Conservation (phyloP, 2,888 invertebrate genomes). For the Spodoptera exigua region DNA sequence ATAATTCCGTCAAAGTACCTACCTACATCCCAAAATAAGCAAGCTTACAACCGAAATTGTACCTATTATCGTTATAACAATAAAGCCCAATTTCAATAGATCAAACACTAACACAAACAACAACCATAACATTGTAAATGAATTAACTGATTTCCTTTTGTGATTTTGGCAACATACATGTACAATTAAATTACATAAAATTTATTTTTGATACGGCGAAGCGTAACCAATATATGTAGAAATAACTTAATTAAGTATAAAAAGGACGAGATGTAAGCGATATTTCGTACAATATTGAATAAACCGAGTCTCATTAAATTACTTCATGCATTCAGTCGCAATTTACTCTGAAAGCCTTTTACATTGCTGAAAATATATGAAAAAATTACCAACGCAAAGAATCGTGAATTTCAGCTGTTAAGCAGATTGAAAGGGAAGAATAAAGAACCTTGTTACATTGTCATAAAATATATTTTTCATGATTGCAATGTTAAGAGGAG, state of each 20-base stretch:
- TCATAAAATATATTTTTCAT: no score
- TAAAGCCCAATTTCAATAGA: no score
- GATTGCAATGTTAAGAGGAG: no score
- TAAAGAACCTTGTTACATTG: no score
- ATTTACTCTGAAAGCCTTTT: conserved; percentile 55
- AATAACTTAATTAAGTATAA: conserved; percentile 32
- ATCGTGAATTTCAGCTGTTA: conserved; percentile 37
- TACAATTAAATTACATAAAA: background rate
- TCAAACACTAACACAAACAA: background rate
- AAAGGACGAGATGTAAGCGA: background rate
- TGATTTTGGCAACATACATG: background rate
- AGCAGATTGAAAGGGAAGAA: background rate
- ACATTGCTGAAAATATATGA: conserved; percentile 34
- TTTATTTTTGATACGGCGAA: conserved; percentile 5
- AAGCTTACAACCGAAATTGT: no score
- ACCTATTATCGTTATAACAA: no score
- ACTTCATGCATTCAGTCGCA: conserved; percentile 23
- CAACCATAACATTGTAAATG: background rate
- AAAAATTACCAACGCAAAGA: conserved; percentile 45
- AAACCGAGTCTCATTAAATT: conserved; percentile 40
- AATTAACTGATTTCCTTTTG: background rate
- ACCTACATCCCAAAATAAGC: no score
- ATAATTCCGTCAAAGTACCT: no score
- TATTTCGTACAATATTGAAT: conserved; percentile 22
- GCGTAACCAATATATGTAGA: conserved; percentile 9